Evolutionary conservation across 2,888 invertebrate genomes (phyloP).

Genomic region (Torymus texanus): DNA sequence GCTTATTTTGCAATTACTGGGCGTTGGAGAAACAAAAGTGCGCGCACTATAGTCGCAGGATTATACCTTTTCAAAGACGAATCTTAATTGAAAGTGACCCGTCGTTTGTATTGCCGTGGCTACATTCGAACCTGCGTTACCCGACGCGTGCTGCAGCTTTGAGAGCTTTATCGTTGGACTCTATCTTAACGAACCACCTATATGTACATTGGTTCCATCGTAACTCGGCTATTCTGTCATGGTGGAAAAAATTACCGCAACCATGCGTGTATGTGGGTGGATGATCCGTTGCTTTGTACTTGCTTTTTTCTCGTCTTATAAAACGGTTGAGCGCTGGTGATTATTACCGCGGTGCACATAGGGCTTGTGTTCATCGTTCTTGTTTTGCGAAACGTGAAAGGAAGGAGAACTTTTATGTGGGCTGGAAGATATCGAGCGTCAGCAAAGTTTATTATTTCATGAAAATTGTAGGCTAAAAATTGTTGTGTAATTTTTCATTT

Average conservation of each 20-base stretch:
- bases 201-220: not conserved
- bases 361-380: not conserved
- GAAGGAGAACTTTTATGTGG: not conserved
- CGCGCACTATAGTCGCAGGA: conserved; percentile 5
- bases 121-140: not conserved
- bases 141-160: conserved; percentile 1
- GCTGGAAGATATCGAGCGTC: not conserved
- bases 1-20: no score
- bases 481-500: conserved; percentile 22
- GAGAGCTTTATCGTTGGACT: conserved; percentile 3
- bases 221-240: no score
- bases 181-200: conserved; percentile 13
- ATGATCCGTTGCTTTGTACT: no score
- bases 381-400: not conserved
- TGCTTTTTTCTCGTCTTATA: no score
- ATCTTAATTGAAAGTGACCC: conserved; percentile 26
- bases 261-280: no score
- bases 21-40: no score
- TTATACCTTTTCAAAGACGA: conserved; percentile 25
- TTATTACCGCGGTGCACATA: no score
- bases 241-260: not conserved
- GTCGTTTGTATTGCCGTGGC: not conserved
- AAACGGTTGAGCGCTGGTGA: no score
- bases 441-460: not conserved
- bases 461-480: not conserved